Evolutionary conservation across 2,888 invertebrate genomes (phyloP).

Genomic region (Andrena fulva): DNA sequence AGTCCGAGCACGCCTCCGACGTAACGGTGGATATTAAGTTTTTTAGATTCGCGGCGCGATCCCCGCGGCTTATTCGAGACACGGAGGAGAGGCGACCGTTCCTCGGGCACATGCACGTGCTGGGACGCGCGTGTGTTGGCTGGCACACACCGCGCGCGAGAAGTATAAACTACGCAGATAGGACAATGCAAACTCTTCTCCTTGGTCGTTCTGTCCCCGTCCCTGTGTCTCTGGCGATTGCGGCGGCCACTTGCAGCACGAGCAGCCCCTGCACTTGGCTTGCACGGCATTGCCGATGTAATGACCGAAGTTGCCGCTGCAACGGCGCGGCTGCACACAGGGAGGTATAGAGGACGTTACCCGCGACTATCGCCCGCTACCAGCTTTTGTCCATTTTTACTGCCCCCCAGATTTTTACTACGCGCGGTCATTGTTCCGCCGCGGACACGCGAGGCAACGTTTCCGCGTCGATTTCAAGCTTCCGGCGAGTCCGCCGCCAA

Average conservation of each 20-base stretch:
- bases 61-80: conserved; percentile 72
- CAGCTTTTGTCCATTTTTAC: conserved; percentile 45
- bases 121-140: conserved; percentile 15
- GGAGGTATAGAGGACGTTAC: conserved; percentile 1
- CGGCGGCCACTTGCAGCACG: conserved; percentile 50
- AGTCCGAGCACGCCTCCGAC: conserved; percentile 75
- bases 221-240: conserved; percentile 37
- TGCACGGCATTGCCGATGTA: conserved; percentile 56
- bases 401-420: neutral
- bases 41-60: conserved; percentile 78
- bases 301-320: conserved; percentile 66
- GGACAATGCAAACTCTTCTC: conserved; percentile 74
- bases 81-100: conserved; percentile 46
- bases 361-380: conserved; percentile 34
- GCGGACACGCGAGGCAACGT: conserved; percentile 27
- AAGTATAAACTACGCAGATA: conserved; percentile 79
- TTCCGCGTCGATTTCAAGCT: conserved; percentile 31
- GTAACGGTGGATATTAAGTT: conserved; percentile 81
- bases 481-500: conserved; percentile 2
- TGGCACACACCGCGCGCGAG: conserved; percentile 69
- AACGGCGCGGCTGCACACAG: conserved; percentile 7
- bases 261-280: conserved; percentile 48
- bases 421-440: conserved; percentile 20
- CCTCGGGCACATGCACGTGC: conserved; percentile 8
- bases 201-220: conserved; percentile 45